Evolutionary conservation across 2,888 invertebrate genomes (phyloP), one percentile per base, ranked within the genome.

Genomic region (Conistra vaccinii): DNA sequence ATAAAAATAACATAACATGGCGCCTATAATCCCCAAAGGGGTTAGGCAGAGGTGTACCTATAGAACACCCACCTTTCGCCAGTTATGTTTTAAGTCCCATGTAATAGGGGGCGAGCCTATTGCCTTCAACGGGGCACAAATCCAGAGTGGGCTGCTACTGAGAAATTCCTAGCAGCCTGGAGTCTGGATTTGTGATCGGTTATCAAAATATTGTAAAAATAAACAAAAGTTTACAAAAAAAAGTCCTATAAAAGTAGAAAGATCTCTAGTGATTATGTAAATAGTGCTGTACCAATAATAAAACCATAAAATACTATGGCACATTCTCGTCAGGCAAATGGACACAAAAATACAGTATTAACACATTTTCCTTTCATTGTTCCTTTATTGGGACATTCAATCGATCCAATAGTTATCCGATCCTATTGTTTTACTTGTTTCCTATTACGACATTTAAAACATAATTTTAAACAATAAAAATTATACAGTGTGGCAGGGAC

Each of bases 361-460:
- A n/a, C 10, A 45, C 1, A 17, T 48, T 70, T 26, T 29, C 26
- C 10, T 39, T n/a, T 12, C 3, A 58, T 35, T 39, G 51, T 73
- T 48, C 48, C 45, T 73, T 0, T 35, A 26, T n/a, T 57, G 14
- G 4, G 17, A 17, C 9, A 5, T 35, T 17, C 39, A 48, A 29
- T 14, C 7, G 6, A 7, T n/a, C n/a, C n/a, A n/a, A n/a, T n/a
- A n/a, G n/a, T n/a, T n/a, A n/a, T n/a, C n/a, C n/a, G n/a, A n/a
- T n/a, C n/a, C n/a, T n/a, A n/a, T n/a, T n/a, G 20, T 66, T 53
- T 39, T 63, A 39, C 29, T 32, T 32, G 5, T 57, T 45, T 68
- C 32, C 68, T 45, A 23, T 26, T 23, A 14, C 35, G 5, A 71
- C 69, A 72, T 69, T 35, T 69, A 58, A 48, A 72, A 57, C 69